Conservation (phyloP, 2,797 vertebrate genomes). For the Leptatherina wallacei region DNA sequence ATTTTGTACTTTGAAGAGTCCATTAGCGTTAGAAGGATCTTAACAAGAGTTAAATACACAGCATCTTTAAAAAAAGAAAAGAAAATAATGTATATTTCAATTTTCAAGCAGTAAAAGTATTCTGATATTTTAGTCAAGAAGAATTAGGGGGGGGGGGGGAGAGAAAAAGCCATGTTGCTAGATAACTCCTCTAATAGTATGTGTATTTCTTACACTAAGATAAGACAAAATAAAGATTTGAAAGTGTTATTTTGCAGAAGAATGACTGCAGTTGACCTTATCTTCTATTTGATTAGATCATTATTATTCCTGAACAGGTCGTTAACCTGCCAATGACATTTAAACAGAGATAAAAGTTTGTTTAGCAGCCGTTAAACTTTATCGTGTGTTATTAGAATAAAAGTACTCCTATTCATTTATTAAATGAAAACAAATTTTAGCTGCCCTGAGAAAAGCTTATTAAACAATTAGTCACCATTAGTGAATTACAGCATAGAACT, state of each 20-base stretch:
- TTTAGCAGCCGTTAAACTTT: neutral
- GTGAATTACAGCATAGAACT: neutral
- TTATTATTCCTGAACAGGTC: neutral
- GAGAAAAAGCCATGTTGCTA: neutral
- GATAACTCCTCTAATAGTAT: neutral
- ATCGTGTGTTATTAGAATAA: neutral
- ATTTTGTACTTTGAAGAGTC: conserved; percentile 30
- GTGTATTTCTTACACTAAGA: neutral
- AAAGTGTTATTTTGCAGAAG: neutral
- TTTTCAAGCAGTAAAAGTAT: neutral
- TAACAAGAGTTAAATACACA: neutral
- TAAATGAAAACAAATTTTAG: neutral
- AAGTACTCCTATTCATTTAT: neutral
- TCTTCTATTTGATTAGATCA: neutral
- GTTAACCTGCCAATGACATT: neutral
- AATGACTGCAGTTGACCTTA: neutral
- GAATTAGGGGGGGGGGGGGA: neutral
- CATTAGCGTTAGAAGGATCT: conserved; percentile 16
- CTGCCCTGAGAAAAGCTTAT: neutral
- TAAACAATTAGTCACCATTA: neutral
- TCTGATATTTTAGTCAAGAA: neutral
- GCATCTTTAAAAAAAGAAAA: neutral
- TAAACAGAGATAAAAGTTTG: neutral
- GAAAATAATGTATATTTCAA: neutral
- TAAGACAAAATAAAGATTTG: neutral